Conservation (phyloP, 2,888 invertebrate species). For the Steinernema scapterisci region DNA sequence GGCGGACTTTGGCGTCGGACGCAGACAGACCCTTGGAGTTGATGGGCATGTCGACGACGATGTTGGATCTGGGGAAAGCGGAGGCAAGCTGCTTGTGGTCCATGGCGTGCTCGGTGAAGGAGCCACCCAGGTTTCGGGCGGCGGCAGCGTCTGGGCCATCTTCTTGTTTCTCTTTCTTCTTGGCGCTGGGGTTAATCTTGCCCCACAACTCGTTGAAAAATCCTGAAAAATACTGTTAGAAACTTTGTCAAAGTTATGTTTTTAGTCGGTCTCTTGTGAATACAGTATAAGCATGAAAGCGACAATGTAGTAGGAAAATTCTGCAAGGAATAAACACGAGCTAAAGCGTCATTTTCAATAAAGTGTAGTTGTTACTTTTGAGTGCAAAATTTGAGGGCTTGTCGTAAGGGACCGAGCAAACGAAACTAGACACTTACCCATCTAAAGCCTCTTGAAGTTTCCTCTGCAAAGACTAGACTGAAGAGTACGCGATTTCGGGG, state of each 20-base stretch:
- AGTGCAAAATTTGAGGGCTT: too few species aligned
- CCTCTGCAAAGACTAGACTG: background rate
- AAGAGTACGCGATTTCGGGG: background rate
- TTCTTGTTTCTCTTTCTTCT: slow-evolving; percentile 7
- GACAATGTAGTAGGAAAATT: too few species aligned
- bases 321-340: too few species aligned
- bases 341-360: too few species aligned
- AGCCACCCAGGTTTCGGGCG: slow-evolving; percentile 12
- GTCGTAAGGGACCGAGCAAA: too few species aligned
- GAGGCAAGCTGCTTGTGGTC: slow-evolving; percentile 19
- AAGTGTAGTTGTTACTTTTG: too few species aligned
- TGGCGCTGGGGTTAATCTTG: too few species aligned
- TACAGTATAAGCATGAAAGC: too few species aligned
- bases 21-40: background rate
- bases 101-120: slow-evolving; percentile 26
- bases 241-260: too few species aligned
- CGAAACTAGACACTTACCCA: slow-evolving; percentile 6
- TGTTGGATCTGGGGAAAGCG: slow-evolving; percentile 20
- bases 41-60: background rate
- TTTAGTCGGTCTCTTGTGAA: too few species aligned
- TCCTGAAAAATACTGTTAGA: background rate
- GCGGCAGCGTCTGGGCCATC: background rate
- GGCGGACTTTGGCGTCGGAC: slow-evolving; percentile 4
- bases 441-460: background rate
- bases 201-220: background rate